A percentile compares a stretch with the other conserved stretches of the same genome.
phyloP scores from a whole-genome alignment of 2,113 vertebrate species.

The Arvicanthis niloticus region DNA sequence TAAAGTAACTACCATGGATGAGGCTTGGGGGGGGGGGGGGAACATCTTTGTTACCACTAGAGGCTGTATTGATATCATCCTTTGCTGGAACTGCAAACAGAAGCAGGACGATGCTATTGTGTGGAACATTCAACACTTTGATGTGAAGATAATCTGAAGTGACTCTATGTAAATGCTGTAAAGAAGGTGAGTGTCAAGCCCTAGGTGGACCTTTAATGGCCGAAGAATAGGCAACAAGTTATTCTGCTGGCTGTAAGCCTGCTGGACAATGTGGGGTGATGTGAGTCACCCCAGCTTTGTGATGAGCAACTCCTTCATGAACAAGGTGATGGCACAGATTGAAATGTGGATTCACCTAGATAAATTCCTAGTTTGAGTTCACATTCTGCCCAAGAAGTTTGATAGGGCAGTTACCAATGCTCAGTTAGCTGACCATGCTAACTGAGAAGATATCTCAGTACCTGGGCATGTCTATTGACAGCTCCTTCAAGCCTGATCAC shows the following conservation, averaged over 20 bases:
- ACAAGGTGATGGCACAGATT: neutral
- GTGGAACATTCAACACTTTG: neutral
- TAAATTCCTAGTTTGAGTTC: neutral
- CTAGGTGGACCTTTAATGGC: neutral
- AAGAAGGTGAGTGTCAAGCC: neutral
- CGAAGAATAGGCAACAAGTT: neutral
- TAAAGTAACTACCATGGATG: neutral
- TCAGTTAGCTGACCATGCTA: too few species aligned
- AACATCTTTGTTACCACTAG: neutral
- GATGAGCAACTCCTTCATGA: neutral
- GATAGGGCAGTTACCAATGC: neutral
- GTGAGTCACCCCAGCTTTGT: neutral
- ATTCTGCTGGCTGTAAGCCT: neutral
- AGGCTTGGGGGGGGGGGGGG: neutral
- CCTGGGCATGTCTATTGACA: neutral
- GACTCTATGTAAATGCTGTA: neutral
- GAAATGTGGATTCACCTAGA: neutral
- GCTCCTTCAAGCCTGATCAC: neutral
- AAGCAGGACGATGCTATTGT: neutral
- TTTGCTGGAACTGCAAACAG: neutral
- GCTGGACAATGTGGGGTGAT: neutral
- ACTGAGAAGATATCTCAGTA: neutral
- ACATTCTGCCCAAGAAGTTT: neutral
- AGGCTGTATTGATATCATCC: neutral
- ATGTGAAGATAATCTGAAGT: neutral